These are phyloP conservation scores for Hartigia nigra DNA, from an alignment of 2,888 invertebrate genomes.

Conservation along the genomic window DNA sequence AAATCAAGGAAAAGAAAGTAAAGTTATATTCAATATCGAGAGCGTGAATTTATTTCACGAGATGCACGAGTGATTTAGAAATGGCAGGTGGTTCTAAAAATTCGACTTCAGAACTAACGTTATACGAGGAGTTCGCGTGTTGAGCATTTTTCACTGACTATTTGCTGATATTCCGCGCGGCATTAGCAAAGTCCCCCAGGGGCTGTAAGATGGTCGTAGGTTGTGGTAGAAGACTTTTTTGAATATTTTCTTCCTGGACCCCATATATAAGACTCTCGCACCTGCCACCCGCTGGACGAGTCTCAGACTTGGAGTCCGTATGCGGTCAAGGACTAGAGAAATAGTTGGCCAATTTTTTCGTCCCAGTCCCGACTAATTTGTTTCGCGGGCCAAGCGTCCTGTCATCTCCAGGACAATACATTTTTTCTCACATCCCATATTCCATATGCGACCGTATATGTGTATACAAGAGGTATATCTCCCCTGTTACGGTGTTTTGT, in stretches of 20 bases:
- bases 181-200: conserved; percentile 15
- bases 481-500: background rate
- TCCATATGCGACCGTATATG: background rate
- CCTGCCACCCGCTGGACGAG: conserved; percentile 41
- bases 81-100: conserved; percentile 47
- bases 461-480: background rate
- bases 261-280: conserved; percentile 30
- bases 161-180: conserved; percentile 35
- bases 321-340: conserved; percentile 25
- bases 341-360: conserved; percentile 34
- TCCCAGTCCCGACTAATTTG: conserved; percentile 45
- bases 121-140: conserved; percentile 35
- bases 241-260: conserved; percentile 31
- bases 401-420: conserved; percentile 42
- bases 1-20: background rate
- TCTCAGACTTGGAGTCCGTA: conserved; percentile 9
- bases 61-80: conserved; percentile 16
- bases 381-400: conserved; percentile 44
- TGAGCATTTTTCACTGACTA: conserved; percentile 27
- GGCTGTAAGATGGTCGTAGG: conserved; percentile 2
- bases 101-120: conserved; percentile 30
- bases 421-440: background rate
- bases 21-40: background rate
- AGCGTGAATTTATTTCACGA: background rate
- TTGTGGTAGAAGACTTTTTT: conserved; percentile 31